A percentile compares a stretch with the other conserved stretches of the same genome.
These are phyloP conservation scores for Lates japonicus DNA, from an alignment of 2,797 vertebrate genomes.

Conservation along the genomic window DNA sequence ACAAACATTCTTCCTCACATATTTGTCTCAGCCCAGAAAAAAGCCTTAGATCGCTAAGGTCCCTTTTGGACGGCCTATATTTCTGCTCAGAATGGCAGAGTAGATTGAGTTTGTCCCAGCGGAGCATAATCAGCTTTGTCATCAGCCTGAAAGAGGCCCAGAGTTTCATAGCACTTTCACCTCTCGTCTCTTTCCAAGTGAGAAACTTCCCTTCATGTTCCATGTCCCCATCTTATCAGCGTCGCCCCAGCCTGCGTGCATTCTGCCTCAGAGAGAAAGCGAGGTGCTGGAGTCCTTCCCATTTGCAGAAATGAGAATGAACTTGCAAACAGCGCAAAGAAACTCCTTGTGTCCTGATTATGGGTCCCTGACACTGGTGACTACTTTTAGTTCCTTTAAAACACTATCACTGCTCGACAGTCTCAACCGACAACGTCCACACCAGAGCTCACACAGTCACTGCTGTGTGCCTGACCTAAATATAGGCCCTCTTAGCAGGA, in stretches of 20 bases:
- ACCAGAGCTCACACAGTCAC: conserved; percentile 45
- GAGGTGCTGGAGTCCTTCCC: conserved; percentile 22
- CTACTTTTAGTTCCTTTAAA: conserved; percentile 74
- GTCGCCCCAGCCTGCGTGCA: conserved; percentile 11
- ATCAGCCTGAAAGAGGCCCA: conserved; percentile 61
- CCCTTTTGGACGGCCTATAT: conserved; percentile 92
- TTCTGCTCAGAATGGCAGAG: conserved; percentile 96
- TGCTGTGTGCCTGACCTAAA: conserved; percentile 79
- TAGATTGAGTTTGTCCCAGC: conserved; percentile 89
- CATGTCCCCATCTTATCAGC: conserved; percentile 56
- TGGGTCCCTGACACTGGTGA: conserved; percentile 24
- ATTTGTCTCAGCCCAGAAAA: conserved; percentile 93
- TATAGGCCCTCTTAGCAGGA: conserved; percentile 80
- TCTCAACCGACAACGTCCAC: conserved; percentile 23
- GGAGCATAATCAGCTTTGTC: conserved; percentile 65
- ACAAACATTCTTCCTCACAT: conserved; percentile 90
- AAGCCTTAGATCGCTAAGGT: too few relatives aligned
- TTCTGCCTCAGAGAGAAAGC: conserved; percentile 25
- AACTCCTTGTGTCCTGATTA: conserved; percentile 66
- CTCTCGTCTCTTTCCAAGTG: conserved; percentile 61
- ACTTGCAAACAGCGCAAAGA: conserved; percentile 65
- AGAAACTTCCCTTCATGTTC: conserved; percentile 11
- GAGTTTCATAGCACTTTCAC: conserved; percentile 80
- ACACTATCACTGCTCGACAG: conserved; percentile 27
- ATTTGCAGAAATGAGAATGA: conserved; percentile 45